Base-by-base conservation (phyloP, 2,113 vertebrate genomes). In the Onychostruthus taczanowskii region DNA sequence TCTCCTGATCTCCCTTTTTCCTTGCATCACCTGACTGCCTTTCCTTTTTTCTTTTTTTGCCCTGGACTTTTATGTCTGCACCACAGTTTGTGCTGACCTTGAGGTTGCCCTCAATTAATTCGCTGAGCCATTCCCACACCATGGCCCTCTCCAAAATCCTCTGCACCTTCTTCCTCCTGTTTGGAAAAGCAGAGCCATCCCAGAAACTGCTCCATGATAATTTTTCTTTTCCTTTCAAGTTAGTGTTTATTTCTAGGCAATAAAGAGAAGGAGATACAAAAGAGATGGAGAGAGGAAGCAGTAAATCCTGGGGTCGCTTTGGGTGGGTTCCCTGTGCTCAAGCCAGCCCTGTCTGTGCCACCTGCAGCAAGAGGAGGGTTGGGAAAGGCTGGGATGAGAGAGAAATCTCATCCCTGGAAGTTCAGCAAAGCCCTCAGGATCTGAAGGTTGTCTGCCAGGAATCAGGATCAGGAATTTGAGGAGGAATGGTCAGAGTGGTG, bases 81-180 rank as follows among this genome's bases (percentile, higher is more conserved):
- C 67, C 43, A 79, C 85, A 69, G 43, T 96, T 96, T 93, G 75
- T 85, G 53, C 11, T 94, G 92, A 92, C 88, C 90, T 93, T 83
- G 88, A 83, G 72, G 90, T 84, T 96, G 95, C 78, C 90, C 94
- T 96, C 95, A 91, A 85, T 96, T 93, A 91, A 85, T 96, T 93
- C 90, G 90, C 78, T 73, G 82, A 91, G 70, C 90, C 49, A 24
- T 95, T 95, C 85, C 53, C 3, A 30, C 66, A 53, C 66, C 19
- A 0, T 80, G 90, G 85, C 85, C 82, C 62, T 49, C 49, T 79
- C 87, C 88, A 85, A 68, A 91, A 76, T 53, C 43, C 67, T 91
- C 62, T 10, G 1, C 70, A 49, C 17, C 4, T 4, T 61, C 17
- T 43, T 43, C 22, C 78, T 79, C 58, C 87, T 94, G 75, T 41